Base-by-base conservation (phyloP, 2,113 vertebrate genomes). In the Sminthopsis crassicaudata region DNA sequence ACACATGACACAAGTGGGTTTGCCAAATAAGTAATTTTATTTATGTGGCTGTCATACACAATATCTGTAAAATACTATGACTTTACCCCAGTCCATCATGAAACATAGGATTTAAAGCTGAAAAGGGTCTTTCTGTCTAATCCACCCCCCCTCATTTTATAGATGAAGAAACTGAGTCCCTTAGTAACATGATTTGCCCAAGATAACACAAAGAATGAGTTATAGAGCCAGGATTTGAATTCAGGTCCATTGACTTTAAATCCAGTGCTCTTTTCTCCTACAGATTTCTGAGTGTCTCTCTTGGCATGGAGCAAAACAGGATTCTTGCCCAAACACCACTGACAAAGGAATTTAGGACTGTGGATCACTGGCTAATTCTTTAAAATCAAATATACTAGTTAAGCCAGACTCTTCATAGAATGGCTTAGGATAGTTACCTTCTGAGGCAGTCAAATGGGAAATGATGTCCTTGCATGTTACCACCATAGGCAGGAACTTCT, bases 371-470 rank as follows among this genome's bases (percentile, higher is more conserved):
- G 67, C 67, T 84, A 84, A 42, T 46, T 94, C 90, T 88, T 46
- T 53, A 48, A 67, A 93, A 42, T 51, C 53, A 54, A 22, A 19
- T n/a, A 50, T 19, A 53, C 26, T 60, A 50, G 48, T 25, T 50
- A 92, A 60, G 52, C 55, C 55, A 9, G 27, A 24, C 8, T 53
- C 92, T 50, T 55, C 2, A 5, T 3, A 1, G 0, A 8, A 46
- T 30, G 89, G 54, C 8, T 26, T 4, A 42, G 51, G 46, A 36
- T 76, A 50, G 46, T 46, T 48, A 50, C 76, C 51, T 95, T 53
- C 46, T 42, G 52, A 26, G 89, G n/a, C 46, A 92, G 90, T 92
- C 76, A 57, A 57, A 90, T n/a, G 89, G 91, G 23, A 92, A 84
- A 30, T 10, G 2, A 36, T 26, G n/a, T n/a, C 89, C 76, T 76